A percentile compares a stretch with the other conserved stretches of the same genome.
phyloP scores from a whole-genome alignment of 2,113 vertebrate genomes.

The Ursus arctos region DNA sequence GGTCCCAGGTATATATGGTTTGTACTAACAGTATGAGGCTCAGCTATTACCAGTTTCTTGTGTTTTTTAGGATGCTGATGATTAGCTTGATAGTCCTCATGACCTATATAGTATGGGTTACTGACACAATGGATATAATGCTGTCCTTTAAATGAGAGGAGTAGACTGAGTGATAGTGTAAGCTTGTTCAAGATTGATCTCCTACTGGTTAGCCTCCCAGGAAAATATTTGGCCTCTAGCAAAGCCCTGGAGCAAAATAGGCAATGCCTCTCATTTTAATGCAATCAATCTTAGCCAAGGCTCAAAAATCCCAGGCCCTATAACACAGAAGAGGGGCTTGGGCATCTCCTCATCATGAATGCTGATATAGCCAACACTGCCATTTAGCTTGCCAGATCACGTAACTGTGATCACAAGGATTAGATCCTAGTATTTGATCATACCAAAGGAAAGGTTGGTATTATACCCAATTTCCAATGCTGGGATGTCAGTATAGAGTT shows the following conservation, averaged over 20 bases:
- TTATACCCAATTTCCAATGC: neutral
- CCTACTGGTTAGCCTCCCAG: neutral
- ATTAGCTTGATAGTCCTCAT: neutral
- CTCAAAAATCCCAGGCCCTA: neutral
- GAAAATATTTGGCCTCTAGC: neutral
- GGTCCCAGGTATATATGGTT: neutral
- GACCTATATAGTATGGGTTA: fast-evolving
- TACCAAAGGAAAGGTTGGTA: neutral
- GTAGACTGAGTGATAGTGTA: fast-evolving
- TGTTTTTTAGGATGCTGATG: neutral
- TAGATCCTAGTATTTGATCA: neutral
- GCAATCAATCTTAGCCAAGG: too few species aligned
- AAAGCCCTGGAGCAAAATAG: neutral
- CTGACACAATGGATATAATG: neutral
- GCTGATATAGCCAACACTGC: fast-evolving
- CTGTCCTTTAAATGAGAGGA: neutral
- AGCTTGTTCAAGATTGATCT: neutral
- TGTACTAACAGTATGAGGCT: neutral
- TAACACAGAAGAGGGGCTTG: neutral
- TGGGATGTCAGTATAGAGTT: neutral
- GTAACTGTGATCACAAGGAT: too few species aligned
- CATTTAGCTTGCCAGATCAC: neutral
- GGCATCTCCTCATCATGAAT: neutral
- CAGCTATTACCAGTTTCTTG: neutral
- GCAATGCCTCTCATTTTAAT: neutral